Base-by-base conservation (phyloP, 2,113 vertebrate genomes). In the Balaeniceps rex region DNA sequence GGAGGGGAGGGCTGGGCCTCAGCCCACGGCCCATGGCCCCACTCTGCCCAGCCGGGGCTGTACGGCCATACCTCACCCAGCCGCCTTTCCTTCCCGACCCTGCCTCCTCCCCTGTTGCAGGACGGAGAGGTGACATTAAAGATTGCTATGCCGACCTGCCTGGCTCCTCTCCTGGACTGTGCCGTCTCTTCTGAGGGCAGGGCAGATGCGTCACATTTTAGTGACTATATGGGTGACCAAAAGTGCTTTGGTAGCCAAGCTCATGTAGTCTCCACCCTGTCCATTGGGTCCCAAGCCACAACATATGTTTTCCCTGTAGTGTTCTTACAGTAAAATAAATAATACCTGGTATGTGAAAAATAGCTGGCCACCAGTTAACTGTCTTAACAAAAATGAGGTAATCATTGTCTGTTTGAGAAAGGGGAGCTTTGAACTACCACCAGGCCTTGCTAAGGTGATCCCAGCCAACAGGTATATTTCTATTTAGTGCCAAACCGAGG, bases 1-100 rank as follows among this genome's bases (percentile, higher is more conserved):
- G 0, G 25, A 25, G 5, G 33, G n/a, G 9, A 36, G 7, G 7
- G 40, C 12, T 4, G 7, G 60, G 58, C 19, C 52, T 12, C 1
- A 3, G 26, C 44, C n/a, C 44, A 10, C 1, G 3, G 26, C 44
- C n/a, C 44, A 10, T 0, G 6, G 23, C 42, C 36, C 10, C 0
- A 2, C 28, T 8, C 52, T 18, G 26, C 64, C 60, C 18, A 4
- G 24, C 31, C 11, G 4, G 49, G 26, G 25, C 38, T 5, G 2
- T 10, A 6, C 9, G 3, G 8, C 3, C 40, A 42, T 42, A 42
- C 10, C 40, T 42, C 11, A 33, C 36, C 42, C 51, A 14, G 33
- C 18, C 3, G 3, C 14, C 25, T 8, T 29, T 55, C 64, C 44
- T 23, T 9, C 65, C 19, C 26, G 14, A 10, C n/a, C 24, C 18